Base-by-base conservation (phyloP, 2,113 vertebrate genomes). In the Myotis yumanensis region DNA sequence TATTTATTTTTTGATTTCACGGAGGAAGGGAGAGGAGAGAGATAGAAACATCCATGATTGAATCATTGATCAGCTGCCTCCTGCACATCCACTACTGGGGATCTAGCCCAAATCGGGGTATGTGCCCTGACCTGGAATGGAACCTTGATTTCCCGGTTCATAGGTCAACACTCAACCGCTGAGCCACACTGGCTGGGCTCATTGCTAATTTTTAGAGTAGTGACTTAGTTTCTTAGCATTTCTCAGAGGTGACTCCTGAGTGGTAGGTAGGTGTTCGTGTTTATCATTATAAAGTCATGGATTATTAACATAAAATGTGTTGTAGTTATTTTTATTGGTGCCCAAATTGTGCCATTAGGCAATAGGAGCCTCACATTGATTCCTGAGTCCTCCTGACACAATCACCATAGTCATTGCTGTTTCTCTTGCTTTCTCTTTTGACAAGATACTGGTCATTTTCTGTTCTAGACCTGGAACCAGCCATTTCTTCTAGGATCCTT, bases 141-240 rank as follows among this genome's bases (percentile, higher is more conserved):
- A 57, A 57, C 54, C 54, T 18, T 57, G 54, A 57, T 20, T 20
- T 57, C 54, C 54, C 20, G 8, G 20, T 9, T 57, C 20, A 22
- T 57, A 57, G 54, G 54, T 57, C 22, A 57, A 23, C 54, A 57
- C 54, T 57, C 54, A 57, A 9, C 54, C 20, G 2, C 54, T 22
- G 22, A 57, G 54, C 54, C 20, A 57, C 20, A 23, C 54, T 57
- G 20, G 22, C 54, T 57, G 54, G 54, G 57, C 22, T 59, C 57
- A 59, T 93, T 81, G 22, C 87, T 73, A 62, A 32, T 59, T 93
- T 85, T 89, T 37, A 85, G 71, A 89, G 43, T 37, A 75, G 81
- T 81, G 28, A 86, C 40, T 51, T 88, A 83, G 22, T 62, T 86
- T 93, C 25, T 68, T 72, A 37, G 18, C 25, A n/a, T 80, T 79